Evolutionary conservation across 2,797 vertebrate species (phyloP), one percentile per base, ranked within the genome.

Genomic region (Rhodeus uyekii): DNA sequence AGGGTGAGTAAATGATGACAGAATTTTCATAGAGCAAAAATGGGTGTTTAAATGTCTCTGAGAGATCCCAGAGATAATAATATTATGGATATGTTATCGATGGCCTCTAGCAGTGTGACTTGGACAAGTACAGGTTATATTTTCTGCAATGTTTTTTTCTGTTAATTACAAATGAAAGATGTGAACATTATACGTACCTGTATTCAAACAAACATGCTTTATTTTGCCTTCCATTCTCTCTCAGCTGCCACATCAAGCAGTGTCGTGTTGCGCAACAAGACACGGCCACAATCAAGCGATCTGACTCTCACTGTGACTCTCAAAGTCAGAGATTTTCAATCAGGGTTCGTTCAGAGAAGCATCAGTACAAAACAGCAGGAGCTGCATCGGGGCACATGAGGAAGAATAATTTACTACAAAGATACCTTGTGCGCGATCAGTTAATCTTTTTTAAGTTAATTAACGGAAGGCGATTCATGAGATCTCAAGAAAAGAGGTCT

Each of bases 391-490:
- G 68, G 36, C 27, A 58, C 67, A 69, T 42, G 71, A 55, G 12
- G 50, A 42, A 67, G 48, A 76, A 76, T 60, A 58, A 53, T 58
- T 76, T 58, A 53, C n/a, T 27, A 12, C 39, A 36, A 3, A 44
- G 27, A 58, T 42, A 68, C 55, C 72, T 58, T 12, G 2, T 14
- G 22, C 73, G 68, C 38, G 63, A 76, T 55, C 73, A 46, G 50
- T 24, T 75, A 42, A 76, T 58, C 72, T 82, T 36, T 44, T 46
- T 8, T 29, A 58, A 58, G 72, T 82, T 82, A 68, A 82, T 76
- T 36, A 55, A 36, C 13, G 27, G 68, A 53, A 81, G 29, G 34
- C 71, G 58, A 34, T 67, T 65, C 18, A 42, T 13, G 10, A 42
- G 34, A 67, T n/a, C 44, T 55, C 46, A 82, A 76, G 60, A 9